These are phyloP conservation scores for Formica aserva DNA, from an alignment of 2,888 invertebrate species.

Conservation along the genomic window DNA sequence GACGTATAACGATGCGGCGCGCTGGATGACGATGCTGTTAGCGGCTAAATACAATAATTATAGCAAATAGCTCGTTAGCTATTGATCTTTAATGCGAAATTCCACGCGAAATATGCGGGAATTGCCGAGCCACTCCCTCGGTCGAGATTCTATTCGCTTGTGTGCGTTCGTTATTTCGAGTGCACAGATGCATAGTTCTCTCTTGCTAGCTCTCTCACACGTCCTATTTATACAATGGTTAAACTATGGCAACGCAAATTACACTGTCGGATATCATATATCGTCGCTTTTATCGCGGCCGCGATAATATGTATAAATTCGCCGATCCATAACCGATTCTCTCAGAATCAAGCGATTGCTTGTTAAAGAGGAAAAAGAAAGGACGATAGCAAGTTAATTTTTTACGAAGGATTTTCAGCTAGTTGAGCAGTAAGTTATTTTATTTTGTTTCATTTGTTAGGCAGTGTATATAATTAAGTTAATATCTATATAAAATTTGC, in stretches of 20 bases:
- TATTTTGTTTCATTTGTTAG: not conserved
- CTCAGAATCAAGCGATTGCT: constrained; percentile 2
- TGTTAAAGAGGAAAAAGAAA: not conserved
- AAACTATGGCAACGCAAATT: constrained; percentile 60
- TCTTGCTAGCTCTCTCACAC: constrained; percentile 17
- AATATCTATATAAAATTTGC: not conserved
- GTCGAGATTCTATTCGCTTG: constrained; percentile 31
- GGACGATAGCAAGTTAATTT: not conserved
- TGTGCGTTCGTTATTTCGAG: constrained; percentile 19
- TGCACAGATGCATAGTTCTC: constrained; percentile 7
- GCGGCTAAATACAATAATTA: constrained; percentile 33
- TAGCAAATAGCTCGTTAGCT: constrained; percentile 48
- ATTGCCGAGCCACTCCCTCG: not conserved
- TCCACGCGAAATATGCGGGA: constrained; percentile 22
- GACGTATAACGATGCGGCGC: constrained; percentile 10
- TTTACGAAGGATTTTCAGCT: not conserved
- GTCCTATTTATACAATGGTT: constrained; percentile 59
- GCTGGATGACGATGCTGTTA: constrained; percentile 1
- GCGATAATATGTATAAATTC: constrained; percentile 42
- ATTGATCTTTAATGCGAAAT: constrained; percentile 47
- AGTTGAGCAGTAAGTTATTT: not conserved
- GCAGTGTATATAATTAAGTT: not conserved
- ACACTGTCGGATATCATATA: constrained; percentile 53
- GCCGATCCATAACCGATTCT: not conserved
- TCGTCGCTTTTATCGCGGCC: constrained; percentile 56